Evolutionary conservation across 2,888 invertebrate species (phyloP).

Genomic region (Oeneis ivallda): DNA sequence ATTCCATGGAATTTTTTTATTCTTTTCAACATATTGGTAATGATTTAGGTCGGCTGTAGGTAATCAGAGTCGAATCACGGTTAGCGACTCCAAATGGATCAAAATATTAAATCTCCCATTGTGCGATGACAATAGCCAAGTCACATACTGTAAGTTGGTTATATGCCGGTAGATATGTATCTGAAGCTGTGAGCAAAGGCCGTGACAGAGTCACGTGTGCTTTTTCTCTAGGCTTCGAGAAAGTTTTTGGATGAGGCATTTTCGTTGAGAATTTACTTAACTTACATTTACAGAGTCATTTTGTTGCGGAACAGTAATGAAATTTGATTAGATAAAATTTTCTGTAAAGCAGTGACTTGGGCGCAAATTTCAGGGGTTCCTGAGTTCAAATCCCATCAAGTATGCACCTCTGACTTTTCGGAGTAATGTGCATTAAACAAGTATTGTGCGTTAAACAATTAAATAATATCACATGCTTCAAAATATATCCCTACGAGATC

Average conservation of each 20-base stretch:
- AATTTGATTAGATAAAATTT: too few species aligned
- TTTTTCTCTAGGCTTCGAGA: slow-evolving; percentile 42
- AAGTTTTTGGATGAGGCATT: slow-evolving; percentile 24
- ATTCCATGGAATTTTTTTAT: too few species aligned
- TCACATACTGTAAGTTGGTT: slow-evolving; percentile 37
- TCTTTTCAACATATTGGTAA: background rate
- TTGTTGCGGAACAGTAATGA: too few species aligned
- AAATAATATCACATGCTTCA: too few species aligned
- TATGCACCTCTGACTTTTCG: too few species aligned
- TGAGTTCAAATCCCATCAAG: too few species aligned
- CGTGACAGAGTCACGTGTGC: slow-evolving; percentile 53
- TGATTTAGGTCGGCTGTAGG: background rate
- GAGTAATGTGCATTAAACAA: too few species aligned
- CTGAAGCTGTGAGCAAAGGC: slow-evolving; percentile 46
- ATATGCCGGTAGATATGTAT: slow-evolving; percentile 36
- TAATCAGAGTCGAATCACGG: background rate
- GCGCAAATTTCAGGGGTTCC: too few species aligned
- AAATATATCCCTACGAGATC: too few species aligned
- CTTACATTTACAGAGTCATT: too few species aligned
- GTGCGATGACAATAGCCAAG: slow-evolving; percentile 44
- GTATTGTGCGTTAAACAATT: too few species aligned
- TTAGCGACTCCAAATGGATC: slow-evolving; percentile 24
- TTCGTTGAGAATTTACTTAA: background rate
- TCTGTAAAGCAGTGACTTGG: too few species aligned
- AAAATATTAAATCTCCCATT: slow-evolving; percentile 46